Evolutionary conservation across 2,888 invertebrate genomes (phyloP).

Genomic region (Raillietiella orientalis): DNA sequence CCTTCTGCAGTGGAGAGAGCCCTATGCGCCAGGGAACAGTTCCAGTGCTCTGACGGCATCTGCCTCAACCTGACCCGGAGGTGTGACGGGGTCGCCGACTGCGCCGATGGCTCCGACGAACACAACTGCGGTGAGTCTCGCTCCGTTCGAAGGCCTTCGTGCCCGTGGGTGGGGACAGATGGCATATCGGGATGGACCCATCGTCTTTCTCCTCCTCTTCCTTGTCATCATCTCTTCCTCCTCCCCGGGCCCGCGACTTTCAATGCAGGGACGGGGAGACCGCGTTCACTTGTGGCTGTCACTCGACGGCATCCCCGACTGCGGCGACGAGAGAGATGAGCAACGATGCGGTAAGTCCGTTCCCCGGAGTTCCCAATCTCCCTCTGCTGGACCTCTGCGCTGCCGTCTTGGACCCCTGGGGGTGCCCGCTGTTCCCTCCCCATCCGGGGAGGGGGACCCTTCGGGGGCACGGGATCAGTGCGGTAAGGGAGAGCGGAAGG

Average conservation of each 20-base stretch:
- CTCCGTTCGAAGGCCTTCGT: conserved; percentile 15
- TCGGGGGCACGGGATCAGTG: no score
- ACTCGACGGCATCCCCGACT: conserved; percentile 39
- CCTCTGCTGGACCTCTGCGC: no score
- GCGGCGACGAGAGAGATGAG: conserved; percentile 38
- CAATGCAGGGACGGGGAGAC: conserved; percentile 34
- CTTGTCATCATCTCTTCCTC: conserved; percentile 6
- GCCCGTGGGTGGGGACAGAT: no score
- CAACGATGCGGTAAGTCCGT: conserved; percentile 24
- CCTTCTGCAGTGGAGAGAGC: conserved; percentile 5
- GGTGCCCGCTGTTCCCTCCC: no score
- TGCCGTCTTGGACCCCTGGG: no score
- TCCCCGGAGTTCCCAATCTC: no score
- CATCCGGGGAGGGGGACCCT: no score
- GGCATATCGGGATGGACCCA: no score
- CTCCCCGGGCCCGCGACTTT: conserved; percentile 19
- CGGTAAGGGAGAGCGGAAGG: no score
- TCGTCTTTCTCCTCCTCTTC: conserved; percentile 3
- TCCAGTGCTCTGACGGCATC: conserved; percentile 21
- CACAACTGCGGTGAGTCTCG: conserved; percentile 18
- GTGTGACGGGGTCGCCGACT: conserved; percentile 31
- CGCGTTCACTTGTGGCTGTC: conserved; percentile 31
- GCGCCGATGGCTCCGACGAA: conserved; percentile 25
- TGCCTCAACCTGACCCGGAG: conserved; percentile 24
- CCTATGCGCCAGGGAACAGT: conserved; percentile 14